Evolutionary conservation across 1,140 invertebrate species (phyloP), one percentile per base, ranked within the genome.

Genomic region (Daktulosphaira vitifoliae): DNA sequence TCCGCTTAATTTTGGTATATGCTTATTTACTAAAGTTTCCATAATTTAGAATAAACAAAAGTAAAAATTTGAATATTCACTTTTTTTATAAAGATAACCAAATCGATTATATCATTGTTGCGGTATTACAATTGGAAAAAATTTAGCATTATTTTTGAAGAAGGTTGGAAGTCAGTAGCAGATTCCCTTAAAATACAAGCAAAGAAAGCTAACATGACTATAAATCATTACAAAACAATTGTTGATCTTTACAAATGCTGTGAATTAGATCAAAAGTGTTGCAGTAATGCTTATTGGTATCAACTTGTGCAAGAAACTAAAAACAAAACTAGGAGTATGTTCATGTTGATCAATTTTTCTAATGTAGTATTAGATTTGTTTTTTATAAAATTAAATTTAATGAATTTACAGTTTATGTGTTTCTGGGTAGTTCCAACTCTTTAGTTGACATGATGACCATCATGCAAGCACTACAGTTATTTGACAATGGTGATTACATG

Each of bases 401-500:
- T n/a, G n/a, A n/a, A n/a, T 37, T 80, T 83, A 56, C 78, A 92
- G 89, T 96, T 73, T 97, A 96, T 74, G 87, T 98, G 20, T 93
- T 95, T 72, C 78, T 98, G 67, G 94, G 93, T 1, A 82, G 84
- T 11, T 76, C 84, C 1, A 82, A 82, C 37, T 84, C 87, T 15
- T 78, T 96, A 20, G 85, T 92, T 49, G 89, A 93, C 67, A 85
- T 97, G 78, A 92, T 97, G 88, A 82, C 81, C 39, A 85, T 86
- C 8, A 90, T 97, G 87, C 87, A 95, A 73, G 85, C 85, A 56
- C 79, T 87, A 53, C 84, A 90, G 62, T 72, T 97, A 51, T 87
- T 97, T 71, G 85, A 87, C 18, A 86, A 91, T 65, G 92, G 93
- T 11, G 89, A 96, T 73, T 97, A 97, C 73, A 89, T 96, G 79